Percentiles rank a stretch among this genome's conserved stretches.
Evolutionary conservation across 1,140 invertebrate genomes (phyloP).

Genomic region (Diuraphis noxia): DNA sequence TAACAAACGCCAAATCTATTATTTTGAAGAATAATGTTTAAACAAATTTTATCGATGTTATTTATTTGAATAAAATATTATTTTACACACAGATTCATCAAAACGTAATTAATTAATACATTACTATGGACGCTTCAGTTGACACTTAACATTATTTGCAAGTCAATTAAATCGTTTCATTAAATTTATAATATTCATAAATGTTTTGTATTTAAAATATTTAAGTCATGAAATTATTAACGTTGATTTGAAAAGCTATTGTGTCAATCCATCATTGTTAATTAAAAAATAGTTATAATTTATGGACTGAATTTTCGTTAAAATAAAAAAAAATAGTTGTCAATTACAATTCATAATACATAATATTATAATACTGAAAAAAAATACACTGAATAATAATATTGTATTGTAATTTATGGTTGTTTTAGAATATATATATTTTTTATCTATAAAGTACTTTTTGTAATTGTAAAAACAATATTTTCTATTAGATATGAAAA

Average conservation of each 20-base stretch:
- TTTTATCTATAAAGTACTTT: not conserved
- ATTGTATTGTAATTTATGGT: too few species aligned
- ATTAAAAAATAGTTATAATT: not conserved
- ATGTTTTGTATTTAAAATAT: not conserved
- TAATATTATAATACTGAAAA: not conserved
- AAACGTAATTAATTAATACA: not conserved
- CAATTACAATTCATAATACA: not conserved
- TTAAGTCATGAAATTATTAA: not conserved
- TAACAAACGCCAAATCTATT: not conserved
- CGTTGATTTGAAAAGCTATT: not conserved
- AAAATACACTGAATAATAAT: too few species aligned
- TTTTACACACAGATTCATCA: not conserved
- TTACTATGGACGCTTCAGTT: not conserved
- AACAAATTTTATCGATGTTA: not conserved
- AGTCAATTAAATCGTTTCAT: not conserved
- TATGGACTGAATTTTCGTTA: not conserved
- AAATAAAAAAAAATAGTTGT: not conserved
- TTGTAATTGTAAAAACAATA: not conserved
- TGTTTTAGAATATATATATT: too few species aligned
- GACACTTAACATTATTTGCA: not conserved
- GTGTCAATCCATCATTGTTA: not conserved
- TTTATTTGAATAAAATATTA: not conserved
- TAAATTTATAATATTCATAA: not conserved
- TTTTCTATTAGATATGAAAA: not conserved
- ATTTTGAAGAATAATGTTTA: not conserved